These are phyloP conservation scores for Stomatorhinus walkeri DNA, from an alignment of 2,797 vertebrate genomes.

Conservation along the genomic window DNA sequence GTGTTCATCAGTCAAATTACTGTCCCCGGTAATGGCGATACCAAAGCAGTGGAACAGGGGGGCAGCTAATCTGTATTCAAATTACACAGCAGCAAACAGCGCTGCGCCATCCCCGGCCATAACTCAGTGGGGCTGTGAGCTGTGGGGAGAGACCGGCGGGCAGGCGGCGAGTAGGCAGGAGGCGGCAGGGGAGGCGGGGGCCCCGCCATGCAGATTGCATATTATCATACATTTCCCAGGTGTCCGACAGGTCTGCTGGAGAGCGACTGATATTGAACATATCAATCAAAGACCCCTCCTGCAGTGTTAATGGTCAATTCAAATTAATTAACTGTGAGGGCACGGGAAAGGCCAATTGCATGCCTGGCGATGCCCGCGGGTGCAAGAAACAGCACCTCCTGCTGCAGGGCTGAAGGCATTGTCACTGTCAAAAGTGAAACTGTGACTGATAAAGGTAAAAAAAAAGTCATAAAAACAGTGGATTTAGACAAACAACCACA, in stretches of 20 bases:
- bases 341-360: slow-evolving; percentile 49
- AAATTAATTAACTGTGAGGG: slow-evolving; percentile 82
- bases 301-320: slow-evolving; percentile 81
- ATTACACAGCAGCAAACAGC: slow-evolving; percentile 73
- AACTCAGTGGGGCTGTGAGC: slow-evolving; percentile 62
- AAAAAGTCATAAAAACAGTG: not conserved
- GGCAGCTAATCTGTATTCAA: slow-evolving; percentile 90
- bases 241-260: slow-evolving; percentile 71
- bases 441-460: not conserved
- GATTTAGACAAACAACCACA: not conserved
- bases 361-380: slow-evolving; percentile 34
- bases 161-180: not conserved
- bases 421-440: not conserved
- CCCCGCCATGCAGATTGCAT: slow-evolving; percentile 65
- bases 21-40: slow-evolving; percentile 75
- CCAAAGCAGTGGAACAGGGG: slow-evolving; percentile 75
- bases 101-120: slow-evolving; percentile 66
- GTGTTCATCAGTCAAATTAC: slow-evolving; percentile 87
- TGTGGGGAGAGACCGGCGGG: not conserved
- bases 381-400: not conserved
- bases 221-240: slow-evolving; percentile 81
- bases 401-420: not conserved
- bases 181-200: slow-evolving; percentile 53
- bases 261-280: slow-evolving; percentile 74
- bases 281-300: slow-evolving; percentile 71